Base-by-base conservation (phyloP, 2,888 invertebrate species). In the Amorpha juglandis region DNA sequence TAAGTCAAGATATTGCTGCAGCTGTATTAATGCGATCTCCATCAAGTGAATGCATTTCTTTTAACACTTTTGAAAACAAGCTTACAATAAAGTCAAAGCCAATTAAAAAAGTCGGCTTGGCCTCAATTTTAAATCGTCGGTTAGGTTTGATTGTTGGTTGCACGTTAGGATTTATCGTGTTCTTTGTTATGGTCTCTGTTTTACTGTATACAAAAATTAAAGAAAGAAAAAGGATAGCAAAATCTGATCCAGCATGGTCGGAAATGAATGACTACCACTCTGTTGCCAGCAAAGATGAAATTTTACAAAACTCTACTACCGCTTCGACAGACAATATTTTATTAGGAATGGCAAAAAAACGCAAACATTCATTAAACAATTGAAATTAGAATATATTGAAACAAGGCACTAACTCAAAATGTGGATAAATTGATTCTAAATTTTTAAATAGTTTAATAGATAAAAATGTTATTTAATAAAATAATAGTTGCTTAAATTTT, bases 221-320 rank as follows among this genome's bases (percentile, higher is more conserved):
- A 78, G 93, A 92, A 77, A 82, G 93, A 67, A 91, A 91, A 73
- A 77, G 92, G 74, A 93, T 93, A 67, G 92, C 93, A 2, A 92
- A 93, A 73, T 83, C 92, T 21, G 93, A 93, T 69, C 92, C 92
- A 27, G 80, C 84, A 0, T 93, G 93, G 92, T 82, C 91, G 7
- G 93, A 93, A 79, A 89, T 93, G 90, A 92, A 92, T 69, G 91
- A 93, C 74, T 93, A 91, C 69, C 91, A 91, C 79, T 92, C 92
- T 19, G 87, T 92, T 80, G 88, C 89, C 63, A 93, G 93, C 75
- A 93, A 92, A 77, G 93, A 93, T 67, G 92, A 93, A 71, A 84
- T 92, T 73, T 76, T 92, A 74, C 89, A 91, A 74, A 83, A 87
- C 77, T 91, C 91, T 35, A 92, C 83, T 14, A 88, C 91, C 52